Evolutionary conservation across 2,888 invertebrate genomes (phyloP).

Genomic region (Lepeophtheirus nordmannii): DNA sequence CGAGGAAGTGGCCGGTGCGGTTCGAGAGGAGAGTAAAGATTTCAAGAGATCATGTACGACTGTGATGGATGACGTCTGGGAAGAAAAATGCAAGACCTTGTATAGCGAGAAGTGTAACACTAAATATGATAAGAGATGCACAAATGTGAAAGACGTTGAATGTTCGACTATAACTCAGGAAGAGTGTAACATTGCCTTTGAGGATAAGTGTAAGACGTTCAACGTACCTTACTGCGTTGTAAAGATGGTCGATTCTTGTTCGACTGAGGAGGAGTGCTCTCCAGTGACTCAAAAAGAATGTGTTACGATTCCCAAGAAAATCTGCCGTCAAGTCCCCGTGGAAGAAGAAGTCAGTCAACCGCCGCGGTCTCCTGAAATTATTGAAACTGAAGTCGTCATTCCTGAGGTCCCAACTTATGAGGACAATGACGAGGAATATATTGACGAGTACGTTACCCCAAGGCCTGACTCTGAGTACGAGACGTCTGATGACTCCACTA

Average conservation of each 20-base stretch:
- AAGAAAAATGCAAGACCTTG: constrained; percentile 18
- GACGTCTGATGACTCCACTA: background rate
- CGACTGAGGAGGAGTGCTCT: background rate
- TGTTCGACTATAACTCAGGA: constrained; percentile 6
- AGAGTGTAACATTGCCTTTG: constrained; percentile 4
- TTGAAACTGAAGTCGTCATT: background rate
- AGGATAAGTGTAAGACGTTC: constrained; percentile 10
- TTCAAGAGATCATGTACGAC: background rate
- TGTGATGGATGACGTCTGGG: constrained; percentile 19
- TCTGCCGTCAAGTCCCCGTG: background rate
- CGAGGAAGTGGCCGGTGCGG: too few species aligned
- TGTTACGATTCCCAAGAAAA: background rate
- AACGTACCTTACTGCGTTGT: constrained; percentile 16
- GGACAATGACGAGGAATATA: background rate
- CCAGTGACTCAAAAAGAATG: constrained; percentile 5
- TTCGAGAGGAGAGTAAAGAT: background rate
- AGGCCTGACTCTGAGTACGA: background rate
- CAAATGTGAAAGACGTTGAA: constrained; percentile 1
- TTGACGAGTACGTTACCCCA: background rate
- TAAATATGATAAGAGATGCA: background rate
- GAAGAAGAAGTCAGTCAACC: background rate
- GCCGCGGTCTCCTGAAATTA: too few species aligned
- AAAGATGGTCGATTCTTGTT: constrained; percentile 3
- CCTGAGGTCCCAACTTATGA: background rate
- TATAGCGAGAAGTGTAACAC: constrained; percentile 6